phyloP scores from a whole-genome alignment of 2,888 invertebrate species.

The Dinocampus coccinellae region DNA sequence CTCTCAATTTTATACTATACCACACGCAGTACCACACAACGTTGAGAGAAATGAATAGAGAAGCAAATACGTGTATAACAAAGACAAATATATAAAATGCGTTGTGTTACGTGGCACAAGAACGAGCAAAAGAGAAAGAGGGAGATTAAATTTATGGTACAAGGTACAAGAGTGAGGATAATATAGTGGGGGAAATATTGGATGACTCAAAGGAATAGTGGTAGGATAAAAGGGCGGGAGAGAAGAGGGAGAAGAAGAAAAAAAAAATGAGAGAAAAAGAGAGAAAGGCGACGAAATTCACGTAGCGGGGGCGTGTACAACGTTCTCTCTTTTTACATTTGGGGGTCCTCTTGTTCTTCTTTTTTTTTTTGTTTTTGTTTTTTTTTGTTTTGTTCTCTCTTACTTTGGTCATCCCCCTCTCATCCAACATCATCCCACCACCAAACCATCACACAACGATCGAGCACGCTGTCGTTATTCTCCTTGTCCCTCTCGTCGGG shows the following conservation, averaged over 20 bases:
- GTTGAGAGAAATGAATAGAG: slow-evolving; percentile 14
- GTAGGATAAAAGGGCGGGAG: slow-evolving; percentile 29
- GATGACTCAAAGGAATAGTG: slow-evolving; percentile 22
- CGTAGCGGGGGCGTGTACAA: slow-evolving; percentile 36
- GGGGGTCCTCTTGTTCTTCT: slow-evolving; percentile 7
- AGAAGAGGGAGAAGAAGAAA: slow-evolving; percentile 33
- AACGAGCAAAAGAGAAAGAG: not conserved
- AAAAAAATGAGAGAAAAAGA: slow-evolving; percentile 20
- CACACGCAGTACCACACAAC: slow-evolving; percentile 46
- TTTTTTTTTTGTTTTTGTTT: slow-evolving; percentile 23
- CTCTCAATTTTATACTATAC: slow-evolving; percentile 37
- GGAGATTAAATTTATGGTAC: not conserved
- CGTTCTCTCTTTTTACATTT: slow-evolving; percentile 37
- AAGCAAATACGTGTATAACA: not conserved
- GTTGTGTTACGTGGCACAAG: not conserved
- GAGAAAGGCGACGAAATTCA: slow-evolving; percentile 35
- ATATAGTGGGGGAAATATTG: slow-evolving; percentile 24
- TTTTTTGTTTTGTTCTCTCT: slow-evolving; percentile 23
- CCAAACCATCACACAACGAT: not conserved
- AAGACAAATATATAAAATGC: too few species aligned
- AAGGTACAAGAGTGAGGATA: slow-evolving; percentile 30
- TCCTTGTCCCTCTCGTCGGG: not conserved
- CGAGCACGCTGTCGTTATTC: not conserved
- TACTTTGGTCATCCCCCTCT: slow-evolving; percentile 11
- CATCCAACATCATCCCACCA: too few species aligned